These are phyloP conservation scores for Phalacrocorax pelagicus DNA, from an alignment of 2,113 vertebrate genomes.

Conservation along the genomic window DNA sequence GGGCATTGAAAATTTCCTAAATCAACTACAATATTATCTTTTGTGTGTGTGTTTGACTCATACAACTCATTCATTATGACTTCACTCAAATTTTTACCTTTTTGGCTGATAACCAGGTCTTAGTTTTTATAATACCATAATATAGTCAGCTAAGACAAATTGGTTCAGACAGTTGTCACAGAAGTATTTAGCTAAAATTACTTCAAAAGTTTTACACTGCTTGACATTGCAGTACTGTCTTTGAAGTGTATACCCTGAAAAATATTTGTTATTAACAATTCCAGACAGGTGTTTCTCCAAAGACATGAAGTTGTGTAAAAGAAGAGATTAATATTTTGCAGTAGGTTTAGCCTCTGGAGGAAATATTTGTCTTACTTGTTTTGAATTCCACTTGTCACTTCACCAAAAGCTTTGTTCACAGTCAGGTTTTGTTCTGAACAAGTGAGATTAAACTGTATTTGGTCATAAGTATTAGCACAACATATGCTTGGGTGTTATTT, in stretches of 20 bases:
- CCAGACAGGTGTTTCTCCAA: slow-evolving; percentile 79
- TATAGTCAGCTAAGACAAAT: slow-evolving; percentile 76
- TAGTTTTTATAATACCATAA: slow-evolving; percentile 59
- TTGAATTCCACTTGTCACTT: slow-evolving; percentile 76
- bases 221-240: slow-evolving; percentile 72
- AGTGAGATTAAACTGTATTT: slow-evolving; percentile 66
- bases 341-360: slow-evolving; percentile 75
- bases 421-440: slow-evolving; percentile 63
- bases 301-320: slow-evolving; percentile 79
- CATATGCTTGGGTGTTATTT: slow-evolving; percentile 56
- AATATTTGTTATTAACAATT: slow-evolving; percentile 82
- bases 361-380: slow-evolving; percentile 77
- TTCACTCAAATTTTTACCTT: slow-evolving; percentile 56
- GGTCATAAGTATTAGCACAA: slow-evolving; percentile 61
- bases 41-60: slow-evolving; percentile 25
- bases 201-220: slow-evolving; percentile 77
- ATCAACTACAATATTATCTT: not conserved
- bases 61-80: slow-evolving; percentile 34
- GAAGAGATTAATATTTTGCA: slow-evolving; percentile 77
- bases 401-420: slow-evolving; percentile 63
- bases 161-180: slow-evolving; percentile 78
- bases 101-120: slow-evolving; percentile 61
- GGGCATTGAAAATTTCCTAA: slow-evolving; percentile 6
- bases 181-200: slow-evolving; percentile 80
- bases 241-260: slow-evolving; percentile 78